phyloP scores from a whole-genome alignment of 2,888 invertebrate genomes.

The Cacoxenus indagator region DNA sequence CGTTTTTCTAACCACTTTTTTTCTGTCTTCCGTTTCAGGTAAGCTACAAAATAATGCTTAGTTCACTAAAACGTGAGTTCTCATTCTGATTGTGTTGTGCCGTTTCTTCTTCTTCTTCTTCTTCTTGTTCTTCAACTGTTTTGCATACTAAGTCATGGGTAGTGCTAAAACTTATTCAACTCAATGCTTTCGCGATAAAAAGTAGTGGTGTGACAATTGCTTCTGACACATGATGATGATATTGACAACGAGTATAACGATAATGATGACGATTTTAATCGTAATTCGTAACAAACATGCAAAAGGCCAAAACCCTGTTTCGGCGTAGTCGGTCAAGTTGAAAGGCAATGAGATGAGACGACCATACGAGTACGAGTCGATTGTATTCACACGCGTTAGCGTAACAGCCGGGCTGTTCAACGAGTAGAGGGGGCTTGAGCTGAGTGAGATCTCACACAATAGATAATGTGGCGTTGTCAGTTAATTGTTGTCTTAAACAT shows the following conservation, averaged over 20 bases:
- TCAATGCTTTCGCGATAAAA: background rate
- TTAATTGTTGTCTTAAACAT: slow-evolving; percentile 60
- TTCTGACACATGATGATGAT: slow-evolving; percentile 59
- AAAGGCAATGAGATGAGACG: background rate
- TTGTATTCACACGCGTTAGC: too few relatives aligned
- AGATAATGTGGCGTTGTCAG: slow-evolving; percentile 15
- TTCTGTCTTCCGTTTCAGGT: too few relatives aligned
- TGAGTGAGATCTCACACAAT: background rate
- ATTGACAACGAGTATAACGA: slow-evolving; percentile 39
- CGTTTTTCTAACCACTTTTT: too few relatives aligned
- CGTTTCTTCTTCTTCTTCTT: background rate
- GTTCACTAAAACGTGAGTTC: too few relatives aligned
- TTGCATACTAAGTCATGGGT: background rate
- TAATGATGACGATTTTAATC: background rate
- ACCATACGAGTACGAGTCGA: too few relatives aligned
- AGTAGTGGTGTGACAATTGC: slow-evolving; percentile 49
- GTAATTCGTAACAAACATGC: slow-evolving; percentile 2
- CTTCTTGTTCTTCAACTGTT: background rate
- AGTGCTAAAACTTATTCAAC: background rate
- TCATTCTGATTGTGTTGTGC: background rate
- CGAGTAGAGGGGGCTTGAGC: background rate
- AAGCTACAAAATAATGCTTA: too few relatives aligned
- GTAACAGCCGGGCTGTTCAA: background rate
- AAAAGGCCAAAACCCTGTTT: background rate
- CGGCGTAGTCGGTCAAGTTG: background rate